Percentiles rank a stretch among this genome's conserved stretches.
Conservation (phyloP, 2,888 invertebrate genomes). For the Hydrotaea cyrtoneurina region DNA sequence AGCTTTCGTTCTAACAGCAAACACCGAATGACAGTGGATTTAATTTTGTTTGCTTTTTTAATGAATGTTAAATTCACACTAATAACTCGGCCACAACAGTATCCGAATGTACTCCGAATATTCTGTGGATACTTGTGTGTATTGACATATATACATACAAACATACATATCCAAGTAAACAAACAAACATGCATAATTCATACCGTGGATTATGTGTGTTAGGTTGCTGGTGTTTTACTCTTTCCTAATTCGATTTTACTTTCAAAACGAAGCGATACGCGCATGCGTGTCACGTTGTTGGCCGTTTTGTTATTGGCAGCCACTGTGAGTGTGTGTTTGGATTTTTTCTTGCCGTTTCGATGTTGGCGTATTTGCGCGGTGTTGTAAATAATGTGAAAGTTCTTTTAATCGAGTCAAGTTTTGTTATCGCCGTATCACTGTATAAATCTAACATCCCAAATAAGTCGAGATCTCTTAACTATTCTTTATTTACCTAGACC, state of each 20-base stretch:
- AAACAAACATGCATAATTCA: conserved; percentile 35
- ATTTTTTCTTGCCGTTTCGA: conserved; percentile 13
- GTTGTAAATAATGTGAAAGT: conserved; percentile 56
- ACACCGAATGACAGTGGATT: not conserved
- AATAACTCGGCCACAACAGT: not conserved
- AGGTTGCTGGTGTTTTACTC: conserved; percentile 11
- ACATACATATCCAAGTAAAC: not conserved
- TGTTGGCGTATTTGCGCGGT: conserved; percentile 44
- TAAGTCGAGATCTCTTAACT: conserved; percentile 29
- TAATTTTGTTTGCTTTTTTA: not conserved
- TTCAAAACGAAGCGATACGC: conserved; percentile 47
- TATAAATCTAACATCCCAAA: conserved; percentile 31
- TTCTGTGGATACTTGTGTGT: conserved; percentile 10
- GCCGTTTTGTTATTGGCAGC: conserved; percentile 43
- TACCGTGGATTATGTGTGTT: conserved; percentile 22
- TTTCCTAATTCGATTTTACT: conserved; percentile 56
- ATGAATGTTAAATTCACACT: conserved; percentile 11
- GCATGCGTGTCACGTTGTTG: conserved; percentile 60
- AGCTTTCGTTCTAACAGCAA: not conserved
- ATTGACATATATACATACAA: not conserved
- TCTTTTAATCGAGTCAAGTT: conserved; percentile 51
- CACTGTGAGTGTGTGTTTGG: conserved; percentile 12
- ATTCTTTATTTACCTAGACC: not conserved
- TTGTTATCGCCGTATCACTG: conserved; percentile 23
- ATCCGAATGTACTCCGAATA: not conserved